Percentiles rank a stretch among this genome's conserved stretches.
These are phyloP conservation scores for Pachycephus smyrnensis DNA, from an alignment of 2,888 invertebrate species.

Conservation along the genomic window DNA sequence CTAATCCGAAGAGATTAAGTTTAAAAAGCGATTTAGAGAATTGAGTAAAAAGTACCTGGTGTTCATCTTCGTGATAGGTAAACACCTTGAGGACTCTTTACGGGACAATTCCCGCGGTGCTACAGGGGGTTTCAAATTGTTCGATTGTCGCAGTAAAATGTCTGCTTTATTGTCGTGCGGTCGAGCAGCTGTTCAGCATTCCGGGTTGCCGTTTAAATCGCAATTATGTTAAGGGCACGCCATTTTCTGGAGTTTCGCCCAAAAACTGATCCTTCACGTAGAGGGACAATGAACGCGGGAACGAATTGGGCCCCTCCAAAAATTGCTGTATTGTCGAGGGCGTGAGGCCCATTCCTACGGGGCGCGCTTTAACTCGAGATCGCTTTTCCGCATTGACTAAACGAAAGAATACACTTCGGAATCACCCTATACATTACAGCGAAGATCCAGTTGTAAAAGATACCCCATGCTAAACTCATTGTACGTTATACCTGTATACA, in stretches of 20 bases:
- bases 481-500: conserved; percentile 2
- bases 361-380: neutral
- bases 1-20: neutral
- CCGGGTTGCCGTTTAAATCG: conserved; percentile 53
- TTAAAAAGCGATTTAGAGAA: neutral
- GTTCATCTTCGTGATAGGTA: neutral
- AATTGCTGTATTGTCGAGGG: conserved; percentile 37
- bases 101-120: neutral
- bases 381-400: neutral
- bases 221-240: conserved; percentile 48
- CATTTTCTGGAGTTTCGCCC: conserved; percentile 24
- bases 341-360: conserved; percentile 3
- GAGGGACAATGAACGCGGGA: conserved; percentile 12
- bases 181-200: conserved; percentile 46
- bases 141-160: conserved; percentile 59
- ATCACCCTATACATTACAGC: neutral
- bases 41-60: neutral
- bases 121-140: conserved; percentile 56
- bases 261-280: conserved; percentile 24
- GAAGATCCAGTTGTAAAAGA: conserved; percentile 9
- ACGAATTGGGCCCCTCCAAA: conserved; percentile 16
- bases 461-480: neutral
- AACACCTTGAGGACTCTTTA: neutral
- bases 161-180: conserved; percentile 42
- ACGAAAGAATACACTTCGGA: neutral